phyloP scores from a whole-genome alignment of 2,888 invertebrate genomes.

The Lasioglossum calceatum region DNA sequence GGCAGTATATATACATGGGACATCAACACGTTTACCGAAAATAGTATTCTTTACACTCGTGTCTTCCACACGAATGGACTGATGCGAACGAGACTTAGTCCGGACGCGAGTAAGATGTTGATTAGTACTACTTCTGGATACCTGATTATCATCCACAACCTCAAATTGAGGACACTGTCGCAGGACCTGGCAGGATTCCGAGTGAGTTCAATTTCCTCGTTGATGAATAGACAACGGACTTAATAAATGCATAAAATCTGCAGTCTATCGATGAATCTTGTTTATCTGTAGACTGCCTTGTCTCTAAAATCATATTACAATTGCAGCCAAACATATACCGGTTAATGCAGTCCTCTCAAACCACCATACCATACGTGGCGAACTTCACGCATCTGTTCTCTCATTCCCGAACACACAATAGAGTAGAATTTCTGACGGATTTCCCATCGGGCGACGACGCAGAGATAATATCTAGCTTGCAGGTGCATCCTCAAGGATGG shows the following conservation, averaged over 20 bases:
- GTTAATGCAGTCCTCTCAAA: conserved; percentile 94
- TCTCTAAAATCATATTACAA: neutral
- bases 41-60: conserved; percentile 90
- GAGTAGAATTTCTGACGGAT: conserved; percentile 96
- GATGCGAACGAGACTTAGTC: conserved; percentile 95
- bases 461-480: conserved; percentile 95
- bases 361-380: conserved; percentile 92
- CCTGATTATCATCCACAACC: conserved; percentile 94
- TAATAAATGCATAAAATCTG: neutral
- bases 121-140: conserved; percentile 96
- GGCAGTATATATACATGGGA: conserved; percentile 98
- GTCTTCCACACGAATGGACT: conserved; percentile 94
- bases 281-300: neutral
- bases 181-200: conserved; percentile 94
- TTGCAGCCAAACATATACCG: conserved; percentile 94
- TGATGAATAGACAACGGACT: no score
- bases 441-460: conserved; percentile 95
- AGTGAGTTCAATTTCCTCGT: conserved; percentile 85
- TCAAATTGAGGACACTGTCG: conserved; percentile 92
- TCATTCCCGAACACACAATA: conserved; percentile 89
- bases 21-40: conserved; percentile 92
- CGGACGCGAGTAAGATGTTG: conserved; percentile 94
- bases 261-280: neutral
- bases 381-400: conserved; percentile 94
- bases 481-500: conserved; percentile 96